Evolutionary conservation across 1,140 invertebrate species (phyloP).

Genomic region (Pinna nobilis): DNA sequence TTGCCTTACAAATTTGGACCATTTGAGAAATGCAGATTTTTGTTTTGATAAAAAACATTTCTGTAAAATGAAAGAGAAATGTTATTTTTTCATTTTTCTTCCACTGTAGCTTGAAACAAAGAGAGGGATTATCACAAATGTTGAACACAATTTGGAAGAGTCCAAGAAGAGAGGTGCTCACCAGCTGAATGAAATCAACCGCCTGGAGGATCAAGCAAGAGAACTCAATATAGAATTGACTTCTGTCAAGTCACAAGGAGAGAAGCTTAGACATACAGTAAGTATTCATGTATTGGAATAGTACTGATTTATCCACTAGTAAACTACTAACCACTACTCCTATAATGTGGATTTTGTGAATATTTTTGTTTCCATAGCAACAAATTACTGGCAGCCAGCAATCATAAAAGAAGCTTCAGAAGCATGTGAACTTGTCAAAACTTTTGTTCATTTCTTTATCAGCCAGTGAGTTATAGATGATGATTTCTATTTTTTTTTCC

Average conservation of each 20-base stretch:
- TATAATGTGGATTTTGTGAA: not conserved
- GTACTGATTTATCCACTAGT: not conserved
- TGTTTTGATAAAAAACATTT: too few relatives aligned
- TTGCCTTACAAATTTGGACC: too few relatives aligned
- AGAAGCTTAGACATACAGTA: conserved; percentile 70
- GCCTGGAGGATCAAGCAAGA: conserved; percentile 66
- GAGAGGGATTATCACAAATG: conserved; percentile 57
- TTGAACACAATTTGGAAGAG: conserved; percentile 64
- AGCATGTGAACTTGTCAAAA: too few relatives aligned
- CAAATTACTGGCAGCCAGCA: too few relatives aligned
- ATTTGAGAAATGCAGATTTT: too few relatives aligned
- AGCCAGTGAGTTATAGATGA: too few relatives aligned
- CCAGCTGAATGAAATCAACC: conserved; percentile 63
- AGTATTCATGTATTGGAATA: conserved; percentile 27
- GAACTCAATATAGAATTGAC: conserved; percentile 63
- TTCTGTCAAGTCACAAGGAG: conserved; percentile 61
- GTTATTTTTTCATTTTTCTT: not conserved
- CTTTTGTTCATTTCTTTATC: too few relatives aligned
- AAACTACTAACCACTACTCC: too few relatives aligned
- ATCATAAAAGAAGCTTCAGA: too few relatives aligned
- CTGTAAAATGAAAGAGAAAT: too few relatives aligned
- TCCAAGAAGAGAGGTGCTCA: conserved; percentile 52
- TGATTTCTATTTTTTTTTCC: too few relatives aligned
- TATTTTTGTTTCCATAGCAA: not conserved
- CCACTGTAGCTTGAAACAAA: conserved; percentile 59